These are phyloP conservation scores for Eulemur rufifrons DNA, from an alignment of 2,113 vertebrate genomes.

Conservation along the genomic window DNA sequence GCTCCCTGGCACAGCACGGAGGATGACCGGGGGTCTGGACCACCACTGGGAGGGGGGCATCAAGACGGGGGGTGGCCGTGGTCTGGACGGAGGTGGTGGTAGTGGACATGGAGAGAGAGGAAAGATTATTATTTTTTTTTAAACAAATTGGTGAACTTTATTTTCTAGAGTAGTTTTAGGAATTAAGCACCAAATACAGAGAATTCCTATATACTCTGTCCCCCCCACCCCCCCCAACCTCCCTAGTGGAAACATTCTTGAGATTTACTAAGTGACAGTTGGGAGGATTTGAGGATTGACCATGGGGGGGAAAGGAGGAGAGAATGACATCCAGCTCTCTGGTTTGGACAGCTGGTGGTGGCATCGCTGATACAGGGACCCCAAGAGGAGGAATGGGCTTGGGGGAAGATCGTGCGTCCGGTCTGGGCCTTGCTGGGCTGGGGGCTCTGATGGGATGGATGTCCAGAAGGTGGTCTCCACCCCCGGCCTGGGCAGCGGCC, in stretches of 20 bases:
- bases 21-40: neutral
- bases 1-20: neutral
- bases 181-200: neutral
- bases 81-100: neutral
- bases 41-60: rapidly evolving
- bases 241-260: neutral
- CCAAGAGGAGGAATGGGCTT: neutral
- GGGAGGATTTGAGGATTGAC: neutral
- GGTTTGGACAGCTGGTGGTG: neutral
- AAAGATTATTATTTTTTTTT: neutral
- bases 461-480: neutral
- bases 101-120: neutral
- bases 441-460: no score
- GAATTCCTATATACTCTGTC: neutral
- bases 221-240: neutral
- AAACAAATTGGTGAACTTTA: neutral
- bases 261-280: neutral
- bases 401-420: neutral
- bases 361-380: neutral
- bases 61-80: rapidly evolving
- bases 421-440: neutral
- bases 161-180: conserved; percentile 12
- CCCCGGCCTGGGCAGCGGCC: neutral
- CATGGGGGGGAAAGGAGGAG: neutral
- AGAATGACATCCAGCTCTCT: neutral